Base-by-base conservation (phyloP, 2,797 vertebrate species). In the Falco berigora region DNA sequence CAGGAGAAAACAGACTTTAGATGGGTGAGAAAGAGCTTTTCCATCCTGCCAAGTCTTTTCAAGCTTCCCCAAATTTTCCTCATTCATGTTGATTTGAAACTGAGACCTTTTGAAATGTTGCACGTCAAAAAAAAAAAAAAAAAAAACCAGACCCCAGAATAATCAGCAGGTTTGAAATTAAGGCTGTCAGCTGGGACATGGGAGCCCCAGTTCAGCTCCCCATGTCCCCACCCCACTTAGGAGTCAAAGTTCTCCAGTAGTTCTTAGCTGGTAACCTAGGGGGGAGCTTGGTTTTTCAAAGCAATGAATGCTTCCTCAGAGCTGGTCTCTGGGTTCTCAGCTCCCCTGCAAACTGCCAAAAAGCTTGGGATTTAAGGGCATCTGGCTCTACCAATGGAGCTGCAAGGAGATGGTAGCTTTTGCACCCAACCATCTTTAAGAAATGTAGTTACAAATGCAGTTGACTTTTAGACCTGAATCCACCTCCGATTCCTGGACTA, bases 141-240 rank as follows among this genome's bases (percentile, higher is more conserved):
- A 94, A 71, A 92, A 88, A 94, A 36, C 55, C 88, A 79, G 77
- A 52, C 34, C 47, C 42, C 69, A 87, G 32, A 96, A 93, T 79
- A 95, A 90, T 36, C 86, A 93, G 72, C 83, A 89, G 71, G 47
- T 88, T 86, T 96, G 90, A 92, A 92, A 87, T 91, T 30, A 61
- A 67, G 83, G 59, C 77, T 90, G 88, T 93, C 88, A 94, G 47
- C 59, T 86, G 77, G 77, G 62, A 73, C 8, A 20, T 34, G 52
- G 77, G 83, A 85, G n/a, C 34, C 55, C 80, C 22, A 73, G 2
- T 90, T 86, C 66, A 78, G 27, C 28, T 94, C 67, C 62, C 42
- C 36, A 16, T 73, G 40, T 40, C 86, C 71, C 76, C 67, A 92
- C 55, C 20, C 44, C 56, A 55, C n/a, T 55, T 59, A 24, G 22